phyloP scores from a whole-genome alignment of 1,140 invertebrate genomes.

The Hycleus cichorii region DNA sequence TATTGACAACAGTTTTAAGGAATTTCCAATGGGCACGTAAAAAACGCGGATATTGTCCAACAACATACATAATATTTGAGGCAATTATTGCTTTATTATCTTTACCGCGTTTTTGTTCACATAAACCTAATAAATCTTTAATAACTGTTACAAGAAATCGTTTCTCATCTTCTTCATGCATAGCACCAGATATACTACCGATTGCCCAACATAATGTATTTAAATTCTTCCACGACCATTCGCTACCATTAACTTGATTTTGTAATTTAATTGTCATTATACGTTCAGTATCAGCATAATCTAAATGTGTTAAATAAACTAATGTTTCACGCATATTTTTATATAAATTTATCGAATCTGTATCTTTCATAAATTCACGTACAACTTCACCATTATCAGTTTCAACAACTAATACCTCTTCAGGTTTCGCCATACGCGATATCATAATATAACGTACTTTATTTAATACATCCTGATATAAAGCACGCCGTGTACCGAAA shows the following conservation, averaged over 20 bases:
- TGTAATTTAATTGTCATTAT: constrained; percentile 99
- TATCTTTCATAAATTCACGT: constrained; percentile 99
- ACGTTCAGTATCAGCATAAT: constrained; percentile 93
- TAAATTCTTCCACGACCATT: constrained; percentile 99
- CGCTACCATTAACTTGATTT: constrained; percentile 97
- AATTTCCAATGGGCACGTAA: constrained; percentile 99
- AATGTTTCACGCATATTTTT: constrained; percentile 99
- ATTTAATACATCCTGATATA: constrained; percentile 59
- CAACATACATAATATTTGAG: constrained; percentile 99
- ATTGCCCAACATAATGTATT: constrained; percentile 99
- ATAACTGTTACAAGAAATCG: constrained; percentile 98
- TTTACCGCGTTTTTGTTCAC: constrained; percentile 99
- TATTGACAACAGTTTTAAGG: constrained; percentile 99
- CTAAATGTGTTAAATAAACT: constrained; percentile 98
- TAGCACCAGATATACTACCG: constrained; percentile 97
- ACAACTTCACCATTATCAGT: constrained; percentile 99
- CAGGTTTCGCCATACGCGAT: constrained; percentile 98
- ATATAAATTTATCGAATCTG: constrained; percentile 98
- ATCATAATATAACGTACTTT: constrained; percentile 99
- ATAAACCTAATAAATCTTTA: constrained; percentile 95
- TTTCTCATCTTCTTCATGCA: constrained; percentile 99
- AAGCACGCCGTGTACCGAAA: constrained; percentile 39
- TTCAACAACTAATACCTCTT: constrained; percentile 99
- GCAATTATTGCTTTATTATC: constrained; percentile 99
- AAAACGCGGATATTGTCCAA: constrained; percentile 99